phyloP scores from a whole-genome alignment of 2,113 vertebrate species.

The Oncorhynchus mykiss region DNA sequence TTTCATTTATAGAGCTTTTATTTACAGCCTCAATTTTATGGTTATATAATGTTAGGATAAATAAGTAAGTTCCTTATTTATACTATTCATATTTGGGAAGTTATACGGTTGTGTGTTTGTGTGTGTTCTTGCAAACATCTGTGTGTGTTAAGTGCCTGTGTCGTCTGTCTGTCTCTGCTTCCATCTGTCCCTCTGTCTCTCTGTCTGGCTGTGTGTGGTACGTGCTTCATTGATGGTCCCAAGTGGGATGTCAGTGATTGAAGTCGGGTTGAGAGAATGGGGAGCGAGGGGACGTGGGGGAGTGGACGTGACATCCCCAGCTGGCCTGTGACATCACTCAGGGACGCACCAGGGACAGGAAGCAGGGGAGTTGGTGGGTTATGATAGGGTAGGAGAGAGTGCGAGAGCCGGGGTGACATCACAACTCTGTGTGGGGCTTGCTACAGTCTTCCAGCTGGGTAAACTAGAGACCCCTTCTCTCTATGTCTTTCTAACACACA shows the following conservation, averaged over 20 bases:
- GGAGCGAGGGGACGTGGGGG: slow-evolving; percentile 13
- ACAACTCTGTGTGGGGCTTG: slow-evolving; percentile 64
- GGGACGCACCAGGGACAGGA: slow-evolving; percentile 62
- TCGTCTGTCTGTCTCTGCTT: neutral
- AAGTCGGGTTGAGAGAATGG: slow-evolving; percentile 48
- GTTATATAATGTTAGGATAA: slow-evolving; percentile 7
- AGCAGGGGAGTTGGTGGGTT: slow-evolving; percentile 59
- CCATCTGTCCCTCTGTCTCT: slow-evolving; percentile 8
- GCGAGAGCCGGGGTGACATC: slow-evolving; percentile 59
- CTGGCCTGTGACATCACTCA: slow-evolving; percentile 74
- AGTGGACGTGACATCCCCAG: slow-evolving; percentile 75
- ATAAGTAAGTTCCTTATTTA: slow-evolving; percentile 1
- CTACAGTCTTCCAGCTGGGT: slow-evolving; percentile 70
- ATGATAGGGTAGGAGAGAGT: slow-evolving; percentile 46
- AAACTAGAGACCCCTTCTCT: slow-evolving; percentile 58
- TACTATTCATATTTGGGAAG: neutral
- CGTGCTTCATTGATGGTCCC: slow-evolving; percentile 70
- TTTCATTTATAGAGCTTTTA: slow-evolving; percentile 1
- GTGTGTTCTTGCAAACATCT: neutral
- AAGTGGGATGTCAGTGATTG: slow-evolving; percentile 56
- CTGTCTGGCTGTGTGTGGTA: slow-evolving; percentile 51
- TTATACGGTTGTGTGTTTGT: slow-evolving; percentile 6
- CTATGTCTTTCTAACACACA: slow-evolving; percentile 5
- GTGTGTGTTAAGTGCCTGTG: slow-evolving; percentile 7
- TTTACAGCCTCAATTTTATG: slow-evolving; percentile 9